These are phyloP conservation scores for Astatoreochromis straeleni DNA, from an alignment of 2,113 vertebrate species.

Conservation along the genomic window DNA sequence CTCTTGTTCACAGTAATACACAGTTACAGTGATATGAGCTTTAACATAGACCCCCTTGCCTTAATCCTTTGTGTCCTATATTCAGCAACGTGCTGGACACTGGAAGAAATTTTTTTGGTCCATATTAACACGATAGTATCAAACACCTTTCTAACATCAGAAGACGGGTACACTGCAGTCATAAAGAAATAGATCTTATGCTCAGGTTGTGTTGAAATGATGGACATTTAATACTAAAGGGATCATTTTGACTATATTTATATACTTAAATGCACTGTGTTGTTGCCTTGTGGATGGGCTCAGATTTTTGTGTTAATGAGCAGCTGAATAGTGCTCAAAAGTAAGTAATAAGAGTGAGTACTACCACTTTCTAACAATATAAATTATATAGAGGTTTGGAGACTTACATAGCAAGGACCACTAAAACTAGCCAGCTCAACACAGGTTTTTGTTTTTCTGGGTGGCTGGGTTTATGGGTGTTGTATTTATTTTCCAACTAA, in stretches of 20 bases:
- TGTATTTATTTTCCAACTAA: not conserved
- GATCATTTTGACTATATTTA: not conserved
- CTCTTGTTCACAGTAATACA: not conserved
- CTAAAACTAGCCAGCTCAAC: not conserved
- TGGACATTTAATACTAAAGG: not conserved
- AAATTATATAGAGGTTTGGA: not conserved
- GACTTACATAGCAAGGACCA: not conserved
- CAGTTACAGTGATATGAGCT: not conserved
- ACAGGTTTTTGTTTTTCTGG: not conserved
- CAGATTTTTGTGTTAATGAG: not conserved
- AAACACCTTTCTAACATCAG: not conserved
- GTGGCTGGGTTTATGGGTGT: not conserved
- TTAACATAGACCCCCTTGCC: not conserved
- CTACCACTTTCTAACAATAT: not conserved
- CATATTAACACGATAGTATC: not conserved
- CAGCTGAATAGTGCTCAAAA: not conserved
- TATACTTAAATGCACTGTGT: not conserved
- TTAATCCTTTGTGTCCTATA: not conserved
- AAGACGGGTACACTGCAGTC: not conserved
- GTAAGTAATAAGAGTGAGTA: not conserved
- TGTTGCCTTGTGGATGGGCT: not conserved
- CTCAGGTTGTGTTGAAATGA: not conserved
- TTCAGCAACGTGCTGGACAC: not conserved
- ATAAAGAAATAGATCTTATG: not conserved
- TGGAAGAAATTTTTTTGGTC: not conserved